phyloP scores from a whole-genome alignment of 1,140 invertebrate genomes.

The Rhagoletis zephyria region DNA sequence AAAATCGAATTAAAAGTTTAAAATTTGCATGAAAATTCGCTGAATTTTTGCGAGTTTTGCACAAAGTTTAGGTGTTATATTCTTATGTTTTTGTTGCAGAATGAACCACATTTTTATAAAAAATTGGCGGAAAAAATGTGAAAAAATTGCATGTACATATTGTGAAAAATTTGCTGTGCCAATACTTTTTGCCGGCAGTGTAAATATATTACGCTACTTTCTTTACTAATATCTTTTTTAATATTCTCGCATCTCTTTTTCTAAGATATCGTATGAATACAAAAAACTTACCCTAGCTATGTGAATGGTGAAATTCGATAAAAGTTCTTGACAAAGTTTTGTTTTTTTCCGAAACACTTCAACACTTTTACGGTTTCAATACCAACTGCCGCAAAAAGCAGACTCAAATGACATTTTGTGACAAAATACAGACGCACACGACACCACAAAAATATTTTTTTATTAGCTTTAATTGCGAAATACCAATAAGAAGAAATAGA shows the following conservation, averaged over 20 bases:
- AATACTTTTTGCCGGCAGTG: no score
- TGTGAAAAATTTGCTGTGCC: no score
- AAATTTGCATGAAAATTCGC: no score
- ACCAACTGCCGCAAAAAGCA: not conserved
- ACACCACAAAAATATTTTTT: not conserved
- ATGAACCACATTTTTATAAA: no score
- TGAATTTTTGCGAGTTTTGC: no score
- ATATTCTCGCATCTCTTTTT: not conserved
- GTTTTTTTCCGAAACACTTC: conserved; percentile 4
- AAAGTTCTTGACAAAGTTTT: not conserved
- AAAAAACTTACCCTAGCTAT: not conserved
- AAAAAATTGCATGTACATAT: no score
- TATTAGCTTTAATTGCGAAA: conserved; percentile 38
- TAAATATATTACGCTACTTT: no score
- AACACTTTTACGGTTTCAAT: conserved; percentile 27
- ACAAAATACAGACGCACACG: not conserved
- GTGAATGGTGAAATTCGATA: not conserved
- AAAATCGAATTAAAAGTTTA: no score
- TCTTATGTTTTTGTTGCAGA: no score
- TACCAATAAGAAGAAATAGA: not conserved
- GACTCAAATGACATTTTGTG: conserved; percentile 1
- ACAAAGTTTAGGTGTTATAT: no score
- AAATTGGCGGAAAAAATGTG: no score
- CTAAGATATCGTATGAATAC: not conserved
- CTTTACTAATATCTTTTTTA: no score